Conservation (phyloP, 2,888 invertebrate species). For the Pecten maximus region DNA sequence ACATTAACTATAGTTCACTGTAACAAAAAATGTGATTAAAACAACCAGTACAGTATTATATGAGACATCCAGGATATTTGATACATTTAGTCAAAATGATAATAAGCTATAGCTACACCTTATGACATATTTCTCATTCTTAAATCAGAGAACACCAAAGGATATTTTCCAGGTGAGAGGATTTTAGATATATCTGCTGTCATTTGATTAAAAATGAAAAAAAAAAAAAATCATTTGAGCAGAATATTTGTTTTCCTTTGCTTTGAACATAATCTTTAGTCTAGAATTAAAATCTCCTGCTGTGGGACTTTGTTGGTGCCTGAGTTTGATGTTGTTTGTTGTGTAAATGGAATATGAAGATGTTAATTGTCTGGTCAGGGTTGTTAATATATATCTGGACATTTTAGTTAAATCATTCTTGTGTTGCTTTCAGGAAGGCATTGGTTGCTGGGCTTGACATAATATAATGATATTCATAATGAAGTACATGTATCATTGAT, state of each 20-base stretch:
- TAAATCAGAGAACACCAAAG: conserved; percentile 22
- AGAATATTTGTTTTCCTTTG: conserved; percentile 13
- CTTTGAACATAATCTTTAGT: conserved; percentile 18
- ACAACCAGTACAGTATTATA: too few relatives aligned
- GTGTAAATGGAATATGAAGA: background rate
- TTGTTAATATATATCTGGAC: background rate
- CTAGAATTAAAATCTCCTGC: background rate
- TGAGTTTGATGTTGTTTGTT: conserved; percentile 3
- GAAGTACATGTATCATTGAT: background rate
- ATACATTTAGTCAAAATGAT: too few relatives aligned
- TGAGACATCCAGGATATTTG: too few relatives aligned
- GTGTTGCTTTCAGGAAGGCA: background rate
- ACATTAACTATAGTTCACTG: too few relatives aligned
- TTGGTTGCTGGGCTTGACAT: background rate
- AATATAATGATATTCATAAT: too few relatives aligned
- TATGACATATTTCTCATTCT: conserved; percentile 33
- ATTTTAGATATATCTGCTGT: background rate
- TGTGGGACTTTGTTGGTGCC: background rate
- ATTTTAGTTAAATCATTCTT: background rate
- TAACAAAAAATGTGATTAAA: too few relatives aligned
- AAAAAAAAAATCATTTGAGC: background rate
- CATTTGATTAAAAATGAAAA: background rate
- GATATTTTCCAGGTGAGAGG: conserved; percentile 9
- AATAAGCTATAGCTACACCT: background rate
- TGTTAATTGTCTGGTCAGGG: background rate